Evolutionary conservation across 2,113 vertebrate species (phyloP).

Genomic region (Raja brachyura): DNA sequence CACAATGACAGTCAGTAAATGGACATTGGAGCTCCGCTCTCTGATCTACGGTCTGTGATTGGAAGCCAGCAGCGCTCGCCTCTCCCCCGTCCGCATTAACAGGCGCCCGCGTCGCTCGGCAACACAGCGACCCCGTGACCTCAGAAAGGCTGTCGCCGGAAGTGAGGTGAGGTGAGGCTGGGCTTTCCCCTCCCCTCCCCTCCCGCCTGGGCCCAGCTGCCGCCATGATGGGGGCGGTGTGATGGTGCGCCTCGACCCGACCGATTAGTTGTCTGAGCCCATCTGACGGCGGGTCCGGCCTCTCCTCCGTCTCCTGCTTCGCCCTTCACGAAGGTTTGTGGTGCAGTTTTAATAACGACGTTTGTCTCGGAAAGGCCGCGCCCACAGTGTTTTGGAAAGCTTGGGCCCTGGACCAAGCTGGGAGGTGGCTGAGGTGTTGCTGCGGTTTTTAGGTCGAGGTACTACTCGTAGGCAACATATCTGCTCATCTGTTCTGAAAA

Average conservation of each 20-base stretch:
- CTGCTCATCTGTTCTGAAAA: not conserved
- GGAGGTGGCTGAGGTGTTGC: not conserved
- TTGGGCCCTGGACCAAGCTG: not conserved
- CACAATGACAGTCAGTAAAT: too few species aligned
- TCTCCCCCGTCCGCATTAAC: too few species aligned
- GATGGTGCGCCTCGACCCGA: not conserved
- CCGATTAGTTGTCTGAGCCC: too few species aligned
- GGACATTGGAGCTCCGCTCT: too few species aligned
- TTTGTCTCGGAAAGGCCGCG: not conserved
- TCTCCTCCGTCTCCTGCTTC: not conserved
- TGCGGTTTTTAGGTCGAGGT: not conserved
- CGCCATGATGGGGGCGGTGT: not conserved
- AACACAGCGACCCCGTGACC: not conserved
- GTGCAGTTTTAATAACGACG: not conserved
- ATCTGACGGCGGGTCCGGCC: not conserved
- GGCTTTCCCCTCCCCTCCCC: not conserved
- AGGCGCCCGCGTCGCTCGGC: too few species aligned
- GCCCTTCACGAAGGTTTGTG: too few species aligned
- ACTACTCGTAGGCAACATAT: not conserved
- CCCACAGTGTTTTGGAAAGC: not conserved
- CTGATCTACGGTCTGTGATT: too few species aligned
- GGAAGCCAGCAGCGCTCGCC: too few species aligned
- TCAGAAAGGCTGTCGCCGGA: not conserved
- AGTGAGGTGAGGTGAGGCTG: not conserved
- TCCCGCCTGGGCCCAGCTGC: not conserved